Evolutionary conservation across 2,888 invertebrate species (phyloP), one percentile per base, ranked within the genome.

Genomic region (Rapana venosa): DNA sequence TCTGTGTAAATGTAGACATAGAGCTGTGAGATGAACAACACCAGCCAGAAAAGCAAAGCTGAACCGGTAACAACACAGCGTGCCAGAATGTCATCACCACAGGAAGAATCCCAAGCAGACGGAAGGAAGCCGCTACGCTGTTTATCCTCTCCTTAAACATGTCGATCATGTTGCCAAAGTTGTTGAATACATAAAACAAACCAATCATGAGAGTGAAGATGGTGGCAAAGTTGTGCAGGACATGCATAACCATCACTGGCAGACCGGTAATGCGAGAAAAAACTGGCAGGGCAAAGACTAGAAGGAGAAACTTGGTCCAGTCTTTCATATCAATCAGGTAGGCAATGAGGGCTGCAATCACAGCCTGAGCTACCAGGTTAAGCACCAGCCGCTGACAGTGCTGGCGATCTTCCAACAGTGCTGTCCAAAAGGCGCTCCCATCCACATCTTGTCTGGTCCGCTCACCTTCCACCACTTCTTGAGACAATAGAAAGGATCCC

Each of bases 21-120:
- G 17, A 97, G 93, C 92, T 97, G 96, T 20, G 96, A 93, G 20
- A 94, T 89, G 91, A 97, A 97, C 92, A 97, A 94, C 70, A 96
- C 94, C 58, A 96, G 90, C 97, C 97, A 97, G 93, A 97, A 97
- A 56, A 96, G 94, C 11, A 97, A 95, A 97, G 95, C 92, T 97
- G 96, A 26, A 96, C 94, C 13, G 97, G 96, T 15, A 97, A 93
- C 92, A 96, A 95, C 13, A 97, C 93, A 26, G 96, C 95, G 86
- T 96, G 95, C 96, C 96, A 97, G 74, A 96, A 94, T 90, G 95
- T 95, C 87, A 95, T 93, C 90, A 93, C 93, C 84, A 95, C 95
- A 92, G 94, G 95, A 91, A 95, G 94, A 94, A 94, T 96, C 92
- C 95, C 96, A 87, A 95, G 94, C 20, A 95, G 94, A 66, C 94